Evolutionary conservation across 2,888 invertebrate genomes (phyloP), one percentile per base, ranked within the genome.

Genomic region (Drosophila hamatofila): DNA sequence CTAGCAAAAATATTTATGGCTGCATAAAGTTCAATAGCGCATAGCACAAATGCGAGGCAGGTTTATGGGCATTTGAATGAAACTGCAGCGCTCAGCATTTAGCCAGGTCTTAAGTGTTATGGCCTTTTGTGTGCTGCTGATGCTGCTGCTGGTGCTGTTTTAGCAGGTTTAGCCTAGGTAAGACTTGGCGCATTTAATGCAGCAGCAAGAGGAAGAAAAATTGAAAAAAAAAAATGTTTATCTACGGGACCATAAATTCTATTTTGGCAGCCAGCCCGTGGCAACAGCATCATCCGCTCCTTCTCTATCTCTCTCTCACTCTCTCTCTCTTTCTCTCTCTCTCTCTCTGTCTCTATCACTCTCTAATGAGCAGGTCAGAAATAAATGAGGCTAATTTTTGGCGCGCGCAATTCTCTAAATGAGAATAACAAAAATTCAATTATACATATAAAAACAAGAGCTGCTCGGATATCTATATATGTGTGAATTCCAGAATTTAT

Each of bases 341-440:
- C 56, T 66, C 37, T 72, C 25, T n/a, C 11, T 11, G 1, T 23
- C 37, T 16, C 6, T 16, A 7, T 35, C 16, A 1, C 58, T 71
- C 39, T 71, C 84, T 82, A 87, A 84, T 82, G 82, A 84, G 79
- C 75, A 56, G 57, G 60, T 67, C 56, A 75, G 42, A 81, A 80
- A 87, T 87, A 78, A 78, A 87, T 82, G 84, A 71, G 78, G 78
- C 65, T 84, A 75, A 84, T 84, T 82, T 84, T 82, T 80, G 69
- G 79, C 62, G 51, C 14, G 51, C 41, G 42, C 68, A 65, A 71
- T 64, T 70, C 73, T 56, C 64, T 51, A 70, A 52, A 42, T 37
- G 56, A 62, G 51, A 21, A 63, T 54, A 66, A 44, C 39, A 21
- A 23, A 65, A 30, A 44, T 54, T 21, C 27, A 55, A 55, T 52